phyloP scores from a whole-genome alignment of 2,797 vertebrate species.

The Enteromius anoplus region DNA sequence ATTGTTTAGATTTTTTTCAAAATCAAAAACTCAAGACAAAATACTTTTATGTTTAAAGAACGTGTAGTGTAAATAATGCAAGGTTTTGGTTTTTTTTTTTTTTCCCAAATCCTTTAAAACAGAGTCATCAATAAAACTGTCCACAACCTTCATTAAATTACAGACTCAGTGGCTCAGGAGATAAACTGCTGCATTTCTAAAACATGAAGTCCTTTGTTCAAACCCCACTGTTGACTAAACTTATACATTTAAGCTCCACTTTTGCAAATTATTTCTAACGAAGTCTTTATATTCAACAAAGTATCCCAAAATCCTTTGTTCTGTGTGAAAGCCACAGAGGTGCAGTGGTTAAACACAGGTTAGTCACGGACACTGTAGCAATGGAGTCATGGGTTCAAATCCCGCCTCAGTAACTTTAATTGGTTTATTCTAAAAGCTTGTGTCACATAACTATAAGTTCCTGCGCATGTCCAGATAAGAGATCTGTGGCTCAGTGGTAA shows the following conservation, averaged over 20 bases:
- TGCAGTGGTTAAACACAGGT: neutral
- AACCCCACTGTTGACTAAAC: neutral
- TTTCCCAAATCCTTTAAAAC: too few relatives aligned
- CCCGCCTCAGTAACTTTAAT: neutral
- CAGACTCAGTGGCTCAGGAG: neutral
- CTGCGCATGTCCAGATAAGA: neutral
- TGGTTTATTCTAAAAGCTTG: neutral
- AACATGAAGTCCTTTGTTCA: neutral
- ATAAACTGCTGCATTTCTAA: neutral
- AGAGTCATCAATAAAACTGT: neutral
- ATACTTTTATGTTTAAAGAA: too few relatives aligned
- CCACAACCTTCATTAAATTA: neutral
- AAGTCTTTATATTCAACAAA: neutral
- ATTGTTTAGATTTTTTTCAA: too few relatives aligned
- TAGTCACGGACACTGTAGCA: accelerated
- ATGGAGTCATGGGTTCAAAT: neutral
- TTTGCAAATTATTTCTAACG: neutral
- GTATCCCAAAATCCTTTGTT: neutral
- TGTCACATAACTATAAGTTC: neutral
- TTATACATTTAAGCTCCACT: neutral
- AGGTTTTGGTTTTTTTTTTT: too few relatives aligned
- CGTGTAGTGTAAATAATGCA: too few relatives aligned
- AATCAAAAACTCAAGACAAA: too few relatives aligned
- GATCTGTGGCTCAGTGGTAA: neutral
- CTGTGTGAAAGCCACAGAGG: neutral